Evolutionary conservation across 2,113 vertebrate species (phyloP).

Genomic region (Colius striatus): DNA sequence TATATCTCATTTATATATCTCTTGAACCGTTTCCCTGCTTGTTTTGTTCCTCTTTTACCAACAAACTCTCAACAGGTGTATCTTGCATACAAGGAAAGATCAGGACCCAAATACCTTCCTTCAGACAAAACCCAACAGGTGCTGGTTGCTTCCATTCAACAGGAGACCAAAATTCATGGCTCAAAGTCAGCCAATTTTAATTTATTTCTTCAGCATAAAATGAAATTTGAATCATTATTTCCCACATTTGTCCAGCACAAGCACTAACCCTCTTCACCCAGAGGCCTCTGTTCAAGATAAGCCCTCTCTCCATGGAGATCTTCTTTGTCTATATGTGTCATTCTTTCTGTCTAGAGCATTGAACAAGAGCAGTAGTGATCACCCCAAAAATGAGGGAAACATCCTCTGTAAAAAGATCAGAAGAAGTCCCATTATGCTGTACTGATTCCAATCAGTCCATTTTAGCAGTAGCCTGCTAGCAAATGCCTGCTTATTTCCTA

Average conservation of each 20-base stretch:
- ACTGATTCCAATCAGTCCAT: not conserved
- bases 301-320: not conserved
- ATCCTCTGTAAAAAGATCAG: not conserved
- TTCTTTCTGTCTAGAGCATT: not conserved
- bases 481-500: not conserved
- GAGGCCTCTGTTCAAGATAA: not conserved
- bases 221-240: constrained; percentile 15
- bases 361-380: not conserved
- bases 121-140: constrained; percentile 8
- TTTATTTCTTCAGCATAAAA: not conserved
- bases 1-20: not conserved
- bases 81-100: not conserved
- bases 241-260: not conserved
- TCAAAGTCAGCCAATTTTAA: not conserved
- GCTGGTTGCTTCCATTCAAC: not conserved
- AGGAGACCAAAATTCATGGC: not conserved
- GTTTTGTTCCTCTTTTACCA: constrained; percentile 23
- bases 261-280: not conserved
- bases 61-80: constrained; percentile 9
- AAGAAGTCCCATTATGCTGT: not conserved
- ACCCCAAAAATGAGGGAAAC: not conserved
- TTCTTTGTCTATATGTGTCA: not conserved
- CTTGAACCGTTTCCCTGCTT: not conserved
- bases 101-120: not conserved
- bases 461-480: not conserved